phyloP scores from a whole-genome alignment of 2,113 vertebrate genomes.

The Tetrax tetrax region DNA sequence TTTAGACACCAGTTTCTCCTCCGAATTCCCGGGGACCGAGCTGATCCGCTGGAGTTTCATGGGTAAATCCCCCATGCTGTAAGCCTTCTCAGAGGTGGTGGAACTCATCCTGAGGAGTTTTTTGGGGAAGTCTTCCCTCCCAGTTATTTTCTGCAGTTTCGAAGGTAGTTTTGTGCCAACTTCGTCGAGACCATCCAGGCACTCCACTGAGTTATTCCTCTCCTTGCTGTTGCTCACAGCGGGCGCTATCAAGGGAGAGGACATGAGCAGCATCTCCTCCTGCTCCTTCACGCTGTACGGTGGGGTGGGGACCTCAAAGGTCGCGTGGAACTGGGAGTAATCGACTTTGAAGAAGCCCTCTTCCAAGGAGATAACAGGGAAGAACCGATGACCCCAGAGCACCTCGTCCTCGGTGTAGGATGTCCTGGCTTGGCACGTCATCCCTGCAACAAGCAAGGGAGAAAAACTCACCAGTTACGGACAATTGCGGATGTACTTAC shows the following conservation, averaged over 20 bases:
- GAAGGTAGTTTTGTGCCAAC: slow-evolving; percentile 89
- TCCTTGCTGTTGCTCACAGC: slow-evolving; percentile 95
- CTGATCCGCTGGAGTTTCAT: slow-evolving; percentile 99
- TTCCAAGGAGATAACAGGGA: slow-evolving; percentile 96
- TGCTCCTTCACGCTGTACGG: slow-evolving; percentile 98
- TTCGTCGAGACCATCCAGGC: slow-evolving; percentile 92
- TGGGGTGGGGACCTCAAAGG: slow-evolving; percentile 94
- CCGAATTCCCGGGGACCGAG: slow-evolving; percentile 95
- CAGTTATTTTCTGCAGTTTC: slow-evolving; percentile 97
- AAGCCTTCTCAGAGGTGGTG: slow-evolving; percentile 97
- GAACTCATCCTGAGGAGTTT: slow-evolving; percentile 98
- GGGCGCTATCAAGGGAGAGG: slow-evolving; percentile 94
- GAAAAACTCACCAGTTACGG: not conserved
- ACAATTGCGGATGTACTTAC: accelerated
- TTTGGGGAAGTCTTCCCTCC: slow-evolving; percentile 93
- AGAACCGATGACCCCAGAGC: slow-evolving; percentile 98
- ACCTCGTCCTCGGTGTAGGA: slow-evolving; percentile 99
- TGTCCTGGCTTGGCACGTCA: slow-evolving; percentile 98
- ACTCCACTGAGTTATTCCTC: slow-evolving; percentile 91
- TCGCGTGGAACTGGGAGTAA: slow-evolving; percentile 99
- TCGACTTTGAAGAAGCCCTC: slow-evolving; percentile 99
- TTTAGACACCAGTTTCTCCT: slow-evolving; percentile 90
- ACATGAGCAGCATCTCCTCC: slow-evolving; percentile 95
- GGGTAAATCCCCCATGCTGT: slow-evolving; percentile 94
- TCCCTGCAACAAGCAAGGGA: slow-evolving; percentile 79